Base-by-base conservation (phyloP, 2,113 vertebrate species). In the Siphamia tubifer region DNA sequence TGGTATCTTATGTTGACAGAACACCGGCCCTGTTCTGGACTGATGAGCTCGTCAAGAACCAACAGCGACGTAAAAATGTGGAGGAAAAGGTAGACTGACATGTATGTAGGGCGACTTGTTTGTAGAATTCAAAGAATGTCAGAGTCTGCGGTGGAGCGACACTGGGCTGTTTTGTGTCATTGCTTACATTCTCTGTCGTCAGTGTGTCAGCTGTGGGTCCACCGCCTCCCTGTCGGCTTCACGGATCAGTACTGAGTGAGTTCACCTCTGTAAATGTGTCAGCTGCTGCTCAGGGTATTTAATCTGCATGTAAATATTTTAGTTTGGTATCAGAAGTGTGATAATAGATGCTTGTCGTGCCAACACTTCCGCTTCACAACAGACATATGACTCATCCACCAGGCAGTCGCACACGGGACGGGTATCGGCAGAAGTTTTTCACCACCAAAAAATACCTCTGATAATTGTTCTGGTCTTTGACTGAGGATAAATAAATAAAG, bases 261-360 rank as follows among this genome's bases (percentile, higher is more conserved):
- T 48, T 27, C 0, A 8, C 62, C 40, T 5, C 21, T 45, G 45
- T 47, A 25, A 31, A 40, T 2, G 1, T 58, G 34, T n/a, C n/a
- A n/a, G n/a, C n/a, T n/a, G n/a, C n/a, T n/a, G n/a, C n/a, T 55
- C 45, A 1, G 12, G 45, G 21, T 16, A 38, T 69, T 72, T 61
- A 20, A 42, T 75, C 71, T 43, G 21, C 12, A 42, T 47, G 62
- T 60, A 67, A 75, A 74, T 54, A 61, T 65, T 76, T 85, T 5
- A 47, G 58, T 47, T 52, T 10, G 11, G 21, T 48, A 62, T 71
- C 63, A 48, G 6, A 35, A 61, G 11, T 48, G 42, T 54, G 44
- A 81, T 39, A 61, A 60, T 38, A 45, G 47, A 78, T 79, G 31
- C 67, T 69, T 31, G 55, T 62, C 69, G 39, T 78, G n/a, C 67